Conservation (phyloP, 2,888 invertebrate genomes). For the Sphaerophoria rueppellii region DNA sequence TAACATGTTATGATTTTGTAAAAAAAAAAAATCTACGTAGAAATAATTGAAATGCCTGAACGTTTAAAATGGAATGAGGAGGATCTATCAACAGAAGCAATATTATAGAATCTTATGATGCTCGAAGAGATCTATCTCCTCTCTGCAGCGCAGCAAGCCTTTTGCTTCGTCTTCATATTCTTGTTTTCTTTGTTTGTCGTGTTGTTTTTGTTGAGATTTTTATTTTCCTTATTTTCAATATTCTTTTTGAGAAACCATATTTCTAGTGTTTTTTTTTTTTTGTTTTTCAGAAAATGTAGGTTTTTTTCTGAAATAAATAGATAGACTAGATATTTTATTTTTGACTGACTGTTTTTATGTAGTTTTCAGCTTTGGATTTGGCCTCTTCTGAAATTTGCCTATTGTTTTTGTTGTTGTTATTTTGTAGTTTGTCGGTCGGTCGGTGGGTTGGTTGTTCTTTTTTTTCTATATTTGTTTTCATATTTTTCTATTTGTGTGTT, state of each 20-base stretch:
- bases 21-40: too few species aligned
- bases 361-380: background rate
- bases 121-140: slow-evolving; percentile 16
- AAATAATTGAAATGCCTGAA: too few species aligned
- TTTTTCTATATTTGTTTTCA: slow-evolving; percentile 20
- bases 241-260: slow-evolving; percentile 23
- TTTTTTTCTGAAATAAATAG: slow-evolving; percentile 14
- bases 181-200: background rate
- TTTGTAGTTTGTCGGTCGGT: slow-evolving; percentile 27
- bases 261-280: background rate
- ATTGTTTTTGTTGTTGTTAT: slow-evolving; percentile 21
- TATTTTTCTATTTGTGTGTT: slow-evolving; percentile 16
- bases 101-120: slow-evolving; percentile 9
- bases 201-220: background rate
- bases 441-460: slow-evolving; percentile 18
- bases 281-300: slow-evolving; percentile 6
- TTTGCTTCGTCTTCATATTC: slow-evolving; percentile 9
- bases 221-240: too few species aligned
- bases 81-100: slow-evolving; percentile 37
- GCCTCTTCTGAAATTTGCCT: background rate
- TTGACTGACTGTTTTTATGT: slow-evolving; percentile 30
- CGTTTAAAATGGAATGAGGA: slow-evolving; percentile 44
- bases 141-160: slow-evolving; percentile 29
- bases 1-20: too few species aligned
- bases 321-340: slow-evolving; percentile 26